A percentile compares a stretch with the other conserved stretches of the same genome.
Evolutionary conservation across 1,140 invertebrate genomes (phyloP).

Genomic region (Dufourea novaeangliae): DNA sequence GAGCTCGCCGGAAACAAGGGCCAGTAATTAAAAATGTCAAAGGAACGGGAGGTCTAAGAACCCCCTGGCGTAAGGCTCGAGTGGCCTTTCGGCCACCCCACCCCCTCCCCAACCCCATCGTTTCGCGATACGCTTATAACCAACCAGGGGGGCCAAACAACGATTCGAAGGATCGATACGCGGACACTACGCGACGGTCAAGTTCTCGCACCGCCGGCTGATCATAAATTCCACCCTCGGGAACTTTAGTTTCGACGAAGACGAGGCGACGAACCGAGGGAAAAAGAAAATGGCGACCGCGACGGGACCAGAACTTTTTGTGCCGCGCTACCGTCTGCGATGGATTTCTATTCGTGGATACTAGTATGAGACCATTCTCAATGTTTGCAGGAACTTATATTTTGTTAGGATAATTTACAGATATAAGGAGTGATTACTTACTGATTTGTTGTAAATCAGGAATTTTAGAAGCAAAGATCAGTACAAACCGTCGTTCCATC

Average conservation of each 20-base stretch:
- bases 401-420: too few species aligned
- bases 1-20: slow-evolving; percentile 57
- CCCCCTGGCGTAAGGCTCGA: slow-evolving; percentile 10
- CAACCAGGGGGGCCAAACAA: neutral
- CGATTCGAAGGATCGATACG: slow-evolving; percentile 42
- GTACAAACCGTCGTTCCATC: too few species aligned
- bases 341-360: too few species aligned
- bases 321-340: too few species aligned
- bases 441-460: too few species aligned
- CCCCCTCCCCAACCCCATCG: slow-evolving; percentile 1
- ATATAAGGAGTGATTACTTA: too few species aligned
- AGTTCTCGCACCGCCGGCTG: slow-evolving; percentile 20
- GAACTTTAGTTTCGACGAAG: slow-evolving; percentile 12
- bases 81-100: slow-evolving; percentile 46
- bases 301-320: too few species aligned
- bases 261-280: too few species aligned
- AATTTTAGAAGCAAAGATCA: too few species aligned
- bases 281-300: too few species aligned
- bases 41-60: slow-evolving; percentile 60
- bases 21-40: slow-evolving; percentile 70
- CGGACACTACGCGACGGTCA: slow-evolving; percentile 22
- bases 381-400: too few species aligned
- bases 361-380: too few species aligned
- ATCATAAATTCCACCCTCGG: slow-evolving; percentile 17
- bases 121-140: neutral